Conservation (phyloP, 2,797 vertebrate species). For the Anas acuta region DNA sequence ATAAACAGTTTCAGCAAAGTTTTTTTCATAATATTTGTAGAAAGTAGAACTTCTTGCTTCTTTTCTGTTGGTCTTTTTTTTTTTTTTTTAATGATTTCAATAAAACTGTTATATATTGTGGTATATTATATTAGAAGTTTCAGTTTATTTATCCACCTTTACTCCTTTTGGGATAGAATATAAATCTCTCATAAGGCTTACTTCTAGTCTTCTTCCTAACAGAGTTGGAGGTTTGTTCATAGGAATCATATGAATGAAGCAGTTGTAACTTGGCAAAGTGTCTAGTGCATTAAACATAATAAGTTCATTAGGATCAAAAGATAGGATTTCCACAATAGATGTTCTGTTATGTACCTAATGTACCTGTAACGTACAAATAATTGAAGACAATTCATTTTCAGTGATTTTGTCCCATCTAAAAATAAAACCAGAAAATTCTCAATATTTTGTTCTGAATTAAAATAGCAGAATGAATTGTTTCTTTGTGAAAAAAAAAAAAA, state of each 20-base stretch:
- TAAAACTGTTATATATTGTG: not conserved
- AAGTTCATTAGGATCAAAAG: not conserved
- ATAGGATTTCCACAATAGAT: not conserved
- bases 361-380: not conserved
- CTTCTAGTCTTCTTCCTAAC: not conserved
- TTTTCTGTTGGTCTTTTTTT: not conserved
- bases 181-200: not conserved
- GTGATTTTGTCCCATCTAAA: not conserved
- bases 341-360: not conserved
- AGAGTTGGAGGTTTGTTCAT: not conserved
- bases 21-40: not conserved
- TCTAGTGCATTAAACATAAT: not conserved
- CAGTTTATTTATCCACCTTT: not conserved
- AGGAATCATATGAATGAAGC: not conserved
- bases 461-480: not conserved
- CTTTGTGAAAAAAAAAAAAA: not conserved
- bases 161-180: not conserved
- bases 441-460: not conserved
- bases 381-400: not conserved
- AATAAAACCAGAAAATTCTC: not conserved
- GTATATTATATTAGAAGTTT: not conserved
- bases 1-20: not conserved
- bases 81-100: not conserved
- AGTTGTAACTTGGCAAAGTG: not conserved
- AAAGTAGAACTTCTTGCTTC: not conserved